Evolutionary conservation across 2,797 vertebrate species (phyloP).

Genomic region (Poecilia picta): DNA sequence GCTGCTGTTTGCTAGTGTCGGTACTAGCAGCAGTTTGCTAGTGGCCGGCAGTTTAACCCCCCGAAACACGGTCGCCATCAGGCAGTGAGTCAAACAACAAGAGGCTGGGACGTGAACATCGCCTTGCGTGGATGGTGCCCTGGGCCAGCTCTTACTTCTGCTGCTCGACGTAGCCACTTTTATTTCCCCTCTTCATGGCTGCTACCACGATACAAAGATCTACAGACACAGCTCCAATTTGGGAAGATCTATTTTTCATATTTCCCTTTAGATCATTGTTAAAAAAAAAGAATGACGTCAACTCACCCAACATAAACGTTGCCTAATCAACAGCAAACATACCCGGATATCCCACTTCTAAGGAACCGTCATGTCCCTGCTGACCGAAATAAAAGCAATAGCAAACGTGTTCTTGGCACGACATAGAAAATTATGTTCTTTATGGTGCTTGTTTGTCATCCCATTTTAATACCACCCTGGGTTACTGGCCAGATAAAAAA

Average conservation of each 20-base stretch:
- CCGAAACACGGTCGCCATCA: not conserved
- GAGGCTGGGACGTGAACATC: slow-evolving; percentile 6
- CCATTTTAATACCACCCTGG: not conserved
- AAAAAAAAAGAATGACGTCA: not conserved
- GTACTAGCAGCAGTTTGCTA: slow-evolving; percentile 45
- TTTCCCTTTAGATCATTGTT: not conserved
- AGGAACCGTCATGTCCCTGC: not conserved
- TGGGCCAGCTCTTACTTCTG: not conserved
- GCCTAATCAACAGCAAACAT: not conserved
- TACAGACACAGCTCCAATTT: not conserved
- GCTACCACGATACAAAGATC: not conserved
- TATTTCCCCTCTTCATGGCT: not conserved
- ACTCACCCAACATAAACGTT: not conserved
- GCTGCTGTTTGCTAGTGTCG: slow-evolving; percentile 71
- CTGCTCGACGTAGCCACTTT: not conserved
- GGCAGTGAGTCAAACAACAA: slow-evolving; percentile 20
- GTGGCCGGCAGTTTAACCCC: slow-evolving; percentile 9
- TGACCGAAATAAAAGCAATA: not conserved
- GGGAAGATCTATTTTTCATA: not conserved
- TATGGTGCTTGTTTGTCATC: not conserved
- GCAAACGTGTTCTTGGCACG: not conserved
- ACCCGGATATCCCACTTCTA: not conserved
- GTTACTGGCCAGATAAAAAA: not conserved
- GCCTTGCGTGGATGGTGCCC: not conserved
- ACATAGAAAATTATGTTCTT: not conserved